Base-by-base conservation (phyloP, 2,797 vertebrate species). In the Crenuchus spilurus region DNA sequence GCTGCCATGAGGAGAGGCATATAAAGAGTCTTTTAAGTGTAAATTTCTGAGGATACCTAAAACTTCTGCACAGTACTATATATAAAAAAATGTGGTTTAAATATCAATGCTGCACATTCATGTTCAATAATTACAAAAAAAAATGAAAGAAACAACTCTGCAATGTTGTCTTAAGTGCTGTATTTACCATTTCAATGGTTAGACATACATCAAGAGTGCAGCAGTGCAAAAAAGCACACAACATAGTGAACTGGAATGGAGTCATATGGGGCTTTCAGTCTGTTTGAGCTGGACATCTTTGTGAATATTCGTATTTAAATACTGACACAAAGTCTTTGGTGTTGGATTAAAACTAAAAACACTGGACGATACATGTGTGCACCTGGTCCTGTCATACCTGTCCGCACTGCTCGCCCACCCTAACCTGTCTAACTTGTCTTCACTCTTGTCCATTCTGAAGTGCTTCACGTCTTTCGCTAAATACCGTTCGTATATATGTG, bases 251-350 rank as follows among this genome's bases (percentile, higher is more conserved):
- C 84, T 75, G 85, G 84, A 84, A 85, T 66, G 26, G 70, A 11
- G 6, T 26, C 55, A 70, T 80, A 81, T 39, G 61, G 72, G 26
- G 58, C 60, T 41, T 51, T 46, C 65, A 5, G 48, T 71, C 58
- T 37, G 51, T 44, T 28, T 73, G 52, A 82, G 31, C 60, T 74
- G 68, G 62, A 75, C 46, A 39, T 63, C 42, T 75, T 77, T 77
- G 72, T 70, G 30, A 63, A 42, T n/a, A 84, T 91, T 91, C 60
- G 54, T 64, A 73, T 60, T 35, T 51, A 54, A 76, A 83, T 41
- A 39, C 51, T 81, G 68, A 82, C 69, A 80, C 65, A 92, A 90
- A 88, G 88, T 97, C 95, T 97, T 97, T 97, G 95, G 96, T 94
- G 92, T 94, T 90, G 88, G 92, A 89, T 72, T 91, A 91, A 81